phyloP scores from a whole-genome alignment of 2,888 invertebrate genomes.

The Tiliacea citrago region DNA sequence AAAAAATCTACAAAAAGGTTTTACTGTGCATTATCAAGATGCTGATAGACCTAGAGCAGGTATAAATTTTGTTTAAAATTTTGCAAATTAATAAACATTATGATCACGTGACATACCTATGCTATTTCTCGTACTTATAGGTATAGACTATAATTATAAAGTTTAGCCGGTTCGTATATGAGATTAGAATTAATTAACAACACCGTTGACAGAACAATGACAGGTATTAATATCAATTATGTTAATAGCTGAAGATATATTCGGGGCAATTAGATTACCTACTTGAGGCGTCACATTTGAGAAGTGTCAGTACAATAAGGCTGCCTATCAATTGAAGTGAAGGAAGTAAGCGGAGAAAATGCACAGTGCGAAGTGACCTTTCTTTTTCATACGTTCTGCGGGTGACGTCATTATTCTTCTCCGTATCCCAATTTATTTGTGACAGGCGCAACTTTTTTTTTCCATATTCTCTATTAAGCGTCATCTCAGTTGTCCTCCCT shows the following conservation, averaged over 20 bases:
- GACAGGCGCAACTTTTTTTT: no score
- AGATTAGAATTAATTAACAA: slow-evolving; percentile 49
- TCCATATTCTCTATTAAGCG: no score
- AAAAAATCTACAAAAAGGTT: not conserved
- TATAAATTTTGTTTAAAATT: not conserved
- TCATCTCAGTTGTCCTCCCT: no score
- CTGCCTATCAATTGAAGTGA: not conserved
- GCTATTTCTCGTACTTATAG: no score
- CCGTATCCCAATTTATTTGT: not conserved
- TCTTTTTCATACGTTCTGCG: not conserved
- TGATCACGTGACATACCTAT: not conserved
- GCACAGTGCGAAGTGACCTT: no score
- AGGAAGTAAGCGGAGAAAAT: not conserved
- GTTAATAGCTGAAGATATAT: slow-evolving; percentile 41
- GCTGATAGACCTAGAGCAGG: no score
- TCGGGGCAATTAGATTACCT: slow-evolving; percentile 47
- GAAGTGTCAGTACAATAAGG: not conserved
- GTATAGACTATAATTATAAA: not conserved
- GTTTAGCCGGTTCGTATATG: slow-evolving; percentile 15
- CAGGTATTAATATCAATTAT: slow-evolving; percentile 59
- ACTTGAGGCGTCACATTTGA: slow-evolving; percentile 7
- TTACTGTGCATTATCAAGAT: not conserved
- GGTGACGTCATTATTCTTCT: not conserved
- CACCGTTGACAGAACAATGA: slow-evolving; percentile 50
- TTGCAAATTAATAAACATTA: not conserved